phyloP scores from a whole-genome alignment of 1,140 invertebrate genomes.

The Phymastichus coffea region DNA sequence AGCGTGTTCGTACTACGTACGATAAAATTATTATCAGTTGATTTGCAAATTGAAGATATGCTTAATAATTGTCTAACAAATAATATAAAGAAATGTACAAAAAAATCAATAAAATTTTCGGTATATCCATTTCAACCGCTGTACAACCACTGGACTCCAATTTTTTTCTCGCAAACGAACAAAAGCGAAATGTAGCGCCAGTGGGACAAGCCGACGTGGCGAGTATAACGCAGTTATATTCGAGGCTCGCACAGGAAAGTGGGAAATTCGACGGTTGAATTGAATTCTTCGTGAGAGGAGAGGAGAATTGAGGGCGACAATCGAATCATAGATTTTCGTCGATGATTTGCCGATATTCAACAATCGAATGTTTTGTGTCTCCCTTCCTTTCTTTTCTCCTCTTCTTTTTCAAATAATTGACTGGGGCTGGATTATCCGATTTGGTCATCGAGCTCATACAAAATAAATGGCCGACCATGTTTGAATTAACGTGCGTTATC shows the following conservation, averaged over 20 bases:
- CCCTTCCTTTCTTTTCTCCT: background rate
- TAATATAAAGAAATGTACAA: too few species aligned
- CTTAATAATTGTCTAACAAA: too few species aligned
- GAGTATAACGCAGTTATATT: background rate
- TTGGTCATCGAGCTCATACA: conserved; percentile 5
- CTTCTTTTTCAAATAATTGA: too few species aligned
- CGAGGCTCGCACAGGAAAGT: background rate
- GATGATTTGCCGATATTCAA: conserved; percentile 45
- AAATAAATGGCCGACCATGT: background rate
- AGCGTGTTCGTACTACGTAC: too few species aligned
- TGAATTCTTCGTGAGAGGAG: conserved; percentile 10
- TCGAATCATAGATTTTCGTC: conserved; percentile 36
- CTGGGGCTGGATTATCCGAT: conserved; percentile 45
- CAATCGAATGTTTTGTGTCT: background rate
- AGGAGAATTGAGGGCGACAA: too few species aligned
- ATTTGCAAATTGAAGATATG: too few species aligned
- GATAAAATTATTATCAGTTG: too few species aligned
- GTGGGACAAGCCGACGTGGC: background rate
- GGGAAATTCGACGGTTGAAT: background rate
- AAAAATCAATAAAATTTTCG: too few species aligned
- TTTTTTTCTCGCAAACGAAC: background rate
- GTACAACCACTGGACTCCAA: too few species aligned
- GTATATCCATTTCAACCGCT: too few species aligned
- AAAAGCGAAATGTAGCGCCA: background rate
- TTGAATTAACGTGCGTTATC: background rate